Percentiles rank a stretch among this genome's conserved stretches.
These are phyloP conservation scores for Apostichopus japonicus DNA, from an alignment of 35 echinoderm and acorn worm genomes.

Conservation along the genomic window DNA sequence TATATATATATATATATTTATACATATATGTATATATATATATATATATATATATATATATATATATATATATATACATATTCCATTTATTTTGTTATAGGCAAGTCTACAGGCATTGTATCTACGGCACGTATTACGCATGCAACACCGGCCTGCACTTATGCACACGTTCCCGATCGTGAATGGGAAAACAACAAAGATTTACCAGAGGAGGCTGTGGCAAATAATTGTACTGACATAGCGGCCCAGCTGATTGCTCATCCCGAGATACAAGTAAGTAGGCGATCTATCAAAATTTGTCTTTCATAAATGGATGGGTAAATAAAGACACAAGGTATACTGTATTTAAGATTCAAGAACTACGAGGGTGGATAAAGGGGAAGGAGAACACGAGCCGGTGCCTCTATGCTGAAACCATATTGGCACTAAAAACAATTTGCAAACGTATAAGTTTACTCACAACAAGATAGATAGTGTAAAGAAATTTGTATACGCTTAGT, in stretches of 20 bases:
- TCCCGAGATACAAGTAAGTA: constrained; percentile 50
- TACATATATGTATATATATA: too few species aligned
- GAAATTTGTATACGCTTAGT: too few species aligned
- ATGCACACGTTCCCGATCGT: constrained; percentile 75
- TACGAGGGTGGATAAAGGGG: too few species aligned
- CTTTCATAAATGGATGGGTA: background rate
- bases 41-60: too few species aligned
- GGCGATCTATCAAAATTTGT: background rate
- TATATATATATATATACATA: too few species aligned
- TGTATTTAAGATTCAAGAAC: too few species aligned
- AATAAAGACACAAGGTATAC: background rate
- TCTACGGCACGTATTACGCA: constrained; percentile 82
- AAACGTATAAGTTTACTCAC: too few species aligned
- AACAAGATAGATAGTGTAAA: too few species aligned
- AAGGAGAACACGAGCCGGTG: too few species aligned
- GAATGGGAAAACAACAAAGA: constrained; percentile 75
- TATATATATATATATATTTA: too few species aligned
- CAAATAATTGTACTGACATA: constrained; percentile 73
- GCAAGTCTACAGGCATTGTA: constrained; percentile 85
- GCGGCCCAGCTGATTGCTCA: constrained; percentile 78
- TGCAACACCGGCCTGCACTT: constrained; percentile 72
- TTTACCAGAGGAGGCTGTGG: constrained; percentile 44
- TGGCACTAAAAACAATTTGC: too few species aligned
- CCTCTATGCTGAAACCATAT: too few species aligned
- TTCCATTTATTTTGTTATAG: constrained; percentile 8